Evolutionary conservation across 2,113 vertebrate species (phyloP), one percentile per base, ranked within the genome.

Genomic region (Helogale parvula): DNA sequence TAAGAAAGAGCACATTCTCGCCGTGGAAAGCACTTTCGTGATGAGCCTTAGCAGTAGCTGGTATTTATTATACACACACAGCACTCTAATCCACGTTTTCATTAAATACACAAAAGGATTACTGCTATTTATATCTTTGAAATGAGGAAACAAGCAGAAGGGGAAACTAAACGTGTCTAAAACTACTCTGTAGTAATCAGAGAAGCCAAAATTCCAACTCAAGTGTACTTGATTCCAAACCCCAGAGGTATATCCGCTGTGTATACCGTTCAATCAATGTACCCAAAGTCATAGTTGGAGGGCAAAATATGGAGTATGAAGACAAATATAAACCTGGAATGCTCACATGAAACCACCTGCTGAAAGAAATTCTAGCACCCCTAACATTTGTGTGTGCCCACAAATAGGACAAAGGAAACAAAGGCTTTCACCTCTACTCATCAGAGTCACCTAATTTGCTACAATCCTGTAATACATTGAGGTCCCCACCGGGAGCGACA

Each of bases 51-150:
- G 33, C 57, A 65, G 27, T 87, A 54, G 71, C 84, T 95, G 69
- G 21, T 72, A 81, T 92, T 97, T 97, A 90, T 33, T 80, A 57
- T 81, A 77, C 50, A 85, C 25, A 82, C 21, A 85, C 25, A 83
- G 45, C 63, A 90, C 72, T 90, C 76, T 81, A 97, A 92, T 94
- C 57, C 72, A 47, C 72, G 65, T 84, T 92, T 93, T 93, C 77
- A 84, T 96, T 96, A 97, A 80, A 85, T 87, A 95, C 79, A 93
- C 69, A 90, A 96, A 85, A 93, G 47, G n/a, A 87, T 87, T 82
- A 60, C 38, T 90, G 76, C 65, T 94, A 71, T 84, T 92, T 92
- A 52, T 90, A 84, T 71, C 57, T 91, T 76, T 69, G 65, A 96
- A 63, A 87, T 35, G 72, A 94, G 29, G 54, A 86, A 92, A 77